Evolutionary conservation across 2,113 vertebrate genomes (phyloP).

Genomic region (Pycnonotus jocosus): DNA sequence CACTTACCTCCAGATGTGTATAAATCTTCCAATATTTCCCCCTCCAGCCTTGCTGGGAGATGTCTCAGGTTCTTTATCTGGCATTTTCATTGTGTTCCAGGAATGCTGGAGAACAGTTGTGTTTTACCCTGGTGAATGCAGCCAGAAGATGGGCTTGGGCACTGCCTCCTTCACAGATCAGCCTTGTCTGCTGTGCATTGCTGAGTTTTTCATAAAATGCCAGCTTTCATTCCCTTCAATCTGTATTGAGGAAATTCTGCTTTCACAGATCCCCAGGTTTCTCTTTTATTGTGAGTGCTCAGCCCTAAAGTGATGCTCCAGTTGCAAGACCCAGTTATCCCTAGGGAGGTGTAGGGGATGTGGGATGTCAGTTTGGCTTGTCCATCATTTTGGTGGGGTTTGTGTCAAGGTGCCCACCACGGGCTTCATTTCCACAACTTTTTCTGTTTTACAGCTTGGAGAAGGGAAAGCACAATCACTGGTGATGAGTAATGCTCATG

Average conservation of each 20-base stretch:
- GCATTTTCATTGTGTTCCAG: not conserved
- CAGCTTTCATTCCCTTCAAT: not conserved
- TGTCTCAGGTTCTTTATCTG: not conserved
- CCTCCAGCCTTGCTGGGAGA: slow-evolving; percentile 5
- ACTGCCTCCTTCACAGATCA: not conserved
- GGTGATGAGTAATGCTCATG: not conserved
- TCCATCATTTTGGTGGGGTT: not conserved
- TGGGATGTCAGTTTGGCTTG: not conserved
- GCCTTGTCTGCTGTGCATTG: not conserved
- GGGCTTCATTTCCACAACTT: not conserved
- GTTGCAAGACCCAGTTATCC: too few relatives aligned
- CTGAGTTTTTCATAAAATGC: not conserved
- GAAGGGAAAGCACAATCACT: not conserved
- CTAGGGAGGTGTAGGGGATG: not conserved
- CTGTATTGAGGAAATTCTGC: not conserved
- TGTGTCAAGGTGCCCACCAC: fast-evolving
- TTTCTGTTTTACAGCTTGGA: not conserved
- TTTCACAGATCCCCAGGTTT: not conserved
- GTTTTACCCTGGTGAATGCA: not conserved
- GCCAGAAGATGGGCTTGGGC: not conserved
- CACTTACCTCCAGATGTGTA: not conserved
- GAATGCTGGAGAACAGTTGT: not conserved
- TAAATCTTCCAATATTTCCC: not conserved
- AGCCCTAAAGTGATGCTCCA: fast-evolving
- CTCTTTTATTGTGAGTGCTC: fast-evolving